These are phyloP conservation scores for Metopia argyrocephala DNA, from an alignment of 2,888 invertebrate genomes.

Conservation along the genomic window DNA sequence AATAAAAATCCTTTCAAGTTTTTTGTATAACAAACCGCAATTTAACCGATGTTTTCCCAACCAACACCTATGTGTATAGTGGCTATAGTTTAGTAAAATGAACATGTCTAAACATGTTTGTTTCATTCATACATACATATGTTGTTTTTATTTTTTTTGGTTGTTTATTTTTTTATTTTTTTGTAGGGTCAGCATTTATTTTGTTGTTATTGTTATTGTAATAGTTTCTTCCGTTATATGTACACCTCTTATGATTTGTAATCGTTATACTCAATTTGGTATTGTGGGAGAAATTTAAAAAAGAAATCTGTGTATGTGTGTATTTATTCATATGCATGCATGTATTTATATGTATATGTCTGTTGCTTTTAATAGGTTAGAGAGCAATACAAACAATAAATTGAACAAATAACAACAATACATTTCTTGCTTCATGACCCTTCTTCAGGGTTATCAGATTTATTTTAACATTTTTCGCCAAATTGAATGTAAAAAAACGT, in stretches of 20 bases:
- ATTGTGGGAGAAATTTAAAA: constrained; percentile 1
- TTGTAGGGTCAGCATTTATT: constrained; percentile 45
- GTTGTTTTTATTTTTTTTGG: not conserved
- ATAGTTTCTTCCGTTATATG: not conserved
- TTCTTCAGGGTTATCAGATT: too few species aligned
- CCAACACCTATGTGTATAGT: constrained; percentile 44
- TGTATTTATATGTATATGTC: not conserved
- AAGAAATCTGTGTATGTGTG: not conserved
- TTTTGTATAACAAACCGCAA: constrained; percentile 38
- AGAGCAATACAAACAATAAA: not conserved
- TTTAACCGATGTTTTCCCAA: constrained; percentile 24
- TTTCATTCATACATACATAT: constrained; percentile 27
- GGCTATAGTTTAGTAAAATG: constrained; percentile 43
- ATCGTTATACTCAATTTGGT: constrained; percentile 41
- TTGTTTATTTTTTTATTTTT: not conserved
- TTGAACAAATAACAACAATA: not conserved
- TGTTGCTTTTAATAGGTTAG: not conserved
- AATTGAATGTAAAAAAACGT: too few species aligned
- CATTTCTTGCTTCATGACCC: too few species aligned
- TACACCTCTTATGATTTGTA: constrained; percentile 14
- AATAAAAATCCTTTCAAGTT: constrained; percentile 15
- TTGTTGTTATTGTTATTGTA: not conserved
- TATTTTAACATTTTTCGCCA: too few species aligned
- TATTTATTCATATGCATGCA: not conserved
- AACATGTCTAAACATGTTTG: constrained; percentile 52